phyloP scores from a whole-genome alignment of 1,140 invertebrate genomes.

The Hycleus phaleratus region DNA sequence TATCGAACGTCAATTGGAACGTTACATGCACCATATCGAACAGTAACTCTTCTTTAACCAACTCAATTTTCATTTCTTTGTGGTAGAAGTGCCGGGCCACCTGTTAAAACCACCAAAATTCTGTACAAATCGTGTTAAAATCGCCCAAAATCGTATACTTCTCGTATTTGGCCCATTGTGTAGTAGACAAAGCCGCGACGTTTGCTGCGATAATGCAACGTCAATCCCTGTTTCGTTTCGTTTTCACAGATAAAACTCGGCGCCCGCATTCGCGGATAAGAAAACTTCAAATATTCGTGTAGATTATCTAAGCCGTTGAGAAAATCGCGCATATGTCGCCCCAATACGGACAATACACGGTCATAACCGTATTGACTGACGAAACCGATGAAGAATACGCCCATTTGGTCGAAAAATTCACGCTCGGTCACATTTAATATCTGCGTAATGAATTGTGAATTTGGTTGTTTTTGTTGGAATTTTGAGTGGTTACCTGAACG shows the following conservation, averaged over 20 bases:
- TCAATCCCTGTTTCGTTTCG: slow-evolving; percentile 83
- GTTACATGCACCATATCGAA: slow-evolving; percentile 90
- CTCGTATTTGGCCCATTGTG: slow-evolving; percentile 92
- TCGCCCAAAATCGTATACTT: slow-evolving; percentile 44
- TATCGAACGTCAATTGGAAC: slow-evolving; percentile 90
- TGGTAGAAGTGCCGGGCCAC: slow-evolving; percentile 88
- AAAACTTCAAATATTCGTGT: slow-evolving; percentile 95
- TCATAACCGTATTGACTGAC: slow-evolving; percentile 95
- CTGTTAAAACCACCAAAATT: slow-evolving; percentile 34
- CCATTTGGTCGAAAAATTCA: slow-evolving; percentile 87
- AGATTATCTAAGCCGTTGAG: slow-evolving; percentile 94
- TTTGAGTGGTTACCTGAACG: slow-evolving; percentile 55
- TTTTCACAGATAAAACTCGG: slow-evolving; percentile 96
- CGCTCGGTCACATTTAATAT: slow-evolving; percentile 74
- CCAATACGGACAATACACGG: slow-evolving; percentile 77
- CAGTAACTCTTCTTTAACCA: slow-evolving; percentile 75
- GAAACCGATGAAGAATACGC: slow-evolving; percentile 81
- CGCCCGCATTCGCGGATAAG: slow-evolving; percentile 85
- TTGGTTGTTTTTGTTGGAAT: no score
- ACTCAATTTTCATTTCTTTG: slow-evolving; percentile 85
- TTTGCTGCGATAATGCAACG: slow-evolving; percentile 89
- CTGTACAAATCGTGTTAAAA: background rate
- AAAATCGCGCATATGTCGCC: slow-evolving; percentile 90
- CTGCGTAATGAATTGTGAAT: slow-evolving; percentile 41
- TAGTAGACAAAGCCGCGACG: slow-evolving; percentile 90